These are phyloP conservation scores for Axis porcinus DNA, from an alignment of 2,113 vertebrate genomes.

Conservation along the genomic window DNA sequence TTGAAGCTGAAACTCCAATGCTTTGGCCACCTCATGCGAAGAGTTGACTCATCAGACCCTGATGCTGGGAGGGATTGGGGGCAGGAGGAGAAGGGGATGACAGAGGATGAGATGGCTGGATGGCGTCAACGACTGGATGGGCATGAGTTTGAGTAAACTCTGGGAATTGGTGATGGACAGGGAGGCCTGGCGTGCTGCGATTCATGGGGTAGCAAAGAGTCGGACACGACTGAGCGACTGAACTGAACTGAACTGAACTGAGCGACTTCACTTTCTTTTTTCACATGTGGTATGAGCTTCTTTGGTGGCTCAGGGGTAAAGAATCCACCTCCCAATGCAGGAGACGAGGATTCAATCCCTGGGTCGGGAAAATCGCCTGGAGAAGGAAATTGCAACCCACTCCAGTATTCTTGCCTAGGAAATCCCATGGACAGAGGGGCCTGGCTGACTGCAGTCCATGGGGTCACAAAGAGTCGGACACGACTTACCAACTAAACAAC, in stretches of 20 bases:
- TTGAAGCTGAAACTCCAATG: no score
- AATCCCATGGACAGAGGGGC: not conserved
- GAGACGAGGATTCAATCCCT: fast-evolving
- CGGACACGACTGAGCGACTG: not conserved
- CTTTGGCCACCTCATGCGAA: no score
- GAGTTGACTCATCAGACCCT: no score
- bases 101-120: no score
- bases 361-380: not conserved
- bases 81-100: no score
- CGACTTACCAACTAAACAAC: not conserved
- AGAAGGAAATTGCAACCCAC: not conserved
- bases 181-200: no score
- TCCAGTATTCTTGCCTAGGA: not conserved
- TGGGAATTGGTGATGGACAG: no score
- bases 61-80: no score
- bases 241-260: no score
- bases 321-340: not conserved
- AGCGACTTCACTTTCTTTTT: not conserved
- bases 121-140: no score
- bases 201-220: not conserved
- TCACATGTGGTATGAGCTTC: not conserved
- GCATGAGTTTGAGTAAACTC: no score
- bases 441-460: not conserved
- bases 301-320: not conserved
- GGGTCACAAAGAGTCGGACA: not conserved